Percentiles rank a stretch among this genome's conserved stretches.
Conservation (phyloP, 2,113 vertebrate species). For the Herpailurus yagouaroundi region DNA sequence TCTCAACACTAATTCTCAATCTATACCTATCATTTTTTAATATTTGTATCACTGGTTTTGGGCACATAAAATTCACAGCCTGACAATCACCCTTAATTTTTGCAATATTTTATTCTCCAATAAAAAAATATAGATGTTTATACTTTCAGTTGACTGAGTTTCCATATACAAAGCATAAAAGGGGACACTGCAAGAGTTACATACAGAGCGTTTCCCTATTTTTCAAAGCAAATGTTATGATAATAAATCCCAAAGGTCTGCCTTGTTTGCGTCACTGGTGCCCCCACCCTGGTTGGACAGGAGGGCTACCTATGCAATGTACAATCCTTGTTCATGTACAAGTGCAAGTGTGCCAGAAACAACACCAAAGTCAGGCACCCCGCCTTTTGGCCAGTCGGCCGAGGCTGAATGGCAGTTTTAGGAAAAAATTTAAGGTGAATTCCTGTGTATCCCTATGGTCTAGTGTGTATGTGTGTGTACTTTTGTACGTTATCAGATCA, state of each 20-base stretch:
- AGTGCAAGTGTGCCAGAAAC: neutral
- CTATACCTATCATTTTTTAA: neutral
- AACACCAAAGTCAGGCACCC: neutral
- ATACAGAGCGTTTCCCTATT: neutral
- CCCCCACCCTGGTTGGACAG: neutral
- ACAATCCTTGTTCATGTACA: neutral
- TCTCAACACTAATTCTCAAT: neutral
- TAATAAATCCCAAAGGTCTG: neutral
- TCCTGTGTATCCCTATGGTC: neutral
- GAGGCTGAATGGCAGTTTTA: neutral
- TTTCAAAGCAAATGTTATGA: neutral
- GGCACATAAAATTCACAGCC: neutral
- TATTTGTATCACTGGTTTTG: neutral
- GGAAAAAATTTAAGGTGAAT: neutral
- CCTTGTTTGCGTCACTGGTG: neutral
- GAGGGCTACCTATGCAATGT: neutral
- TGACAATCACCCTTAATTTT: neutral
- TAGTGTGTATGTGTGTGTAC: neutral
- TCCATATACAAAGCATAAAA: conserved; percentile 3
- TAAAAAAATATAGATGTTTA: neutral
- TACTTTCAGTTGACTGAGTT: neutral
- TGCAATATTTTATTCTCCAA: neutral
- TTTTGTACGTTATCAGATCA: neutral
- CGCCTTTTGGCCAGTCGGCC: neutral
- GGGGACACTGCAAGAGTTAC: neutral